phyloP scores from a whole-genome alignment of 1,140 invertebrate genomes.

The Saccostrea cuccullata region DNA sequence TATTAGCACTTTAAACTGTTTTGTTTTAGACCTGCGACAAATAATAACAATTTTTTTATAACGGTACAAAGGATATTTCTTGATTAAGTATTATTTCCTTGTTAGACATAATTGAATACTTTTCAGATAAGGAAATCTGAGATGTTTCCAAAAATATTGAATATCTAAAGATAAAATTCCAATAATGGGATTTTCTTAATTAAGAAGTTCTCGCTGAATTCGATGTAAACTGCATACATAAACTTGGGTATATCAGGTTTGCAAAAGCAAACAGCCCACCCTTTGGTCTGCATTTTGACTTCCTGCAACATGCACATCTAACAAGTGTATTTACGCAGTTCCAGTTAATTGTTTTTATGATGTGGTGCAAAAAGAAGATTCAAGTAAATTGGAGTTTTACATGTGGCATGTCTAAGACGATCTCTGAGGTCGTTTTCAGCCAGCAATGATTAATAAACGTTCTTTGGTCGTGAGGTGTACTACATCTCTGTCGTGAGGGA shows the following conservation, averaged over 20 bases:
- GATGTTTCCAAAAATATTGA: neutral
- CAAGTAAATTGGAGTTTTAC: no score
- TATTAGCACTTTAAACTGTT: slow-evolving; percentile 33
- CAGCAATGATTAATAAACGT: neutral
- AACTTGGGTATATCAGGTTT: no score
- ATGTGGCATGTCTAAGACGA: neutral
- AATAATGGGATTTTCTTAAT: neutral
- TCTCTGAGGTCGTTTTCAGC: neutral
- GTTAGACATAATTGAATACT: neutral
- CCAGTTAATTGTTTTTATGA: no score
- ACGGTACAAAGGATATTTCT: neutral
- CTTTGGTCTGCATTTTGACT: no score
- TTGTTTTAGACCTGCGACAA: slow-evolving; percentile 16
- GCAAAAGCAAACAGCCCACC: no score
- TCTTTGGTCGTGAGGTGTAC: neutral
- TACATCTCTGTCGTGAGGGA: no score
- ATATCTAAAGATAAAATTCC: neutral
- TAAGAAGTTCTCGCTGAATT: no score
- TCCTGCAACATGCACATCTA: no score
- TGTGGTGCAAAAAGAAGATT: no score
- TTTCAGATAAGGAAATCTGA: slow-evolving; percentile 9
- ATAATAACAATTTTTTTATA: neutral
- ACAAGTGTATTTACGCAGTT: no score
- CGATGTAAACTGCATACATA: no score
- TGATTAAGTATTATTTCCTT: slow-evolving; percentile 7